Evolutionary conservation across 2,113 vertebrate species (phyloP), one percentile per base, ranked within the genome.

Genomic region (Siniperca chuatsi): DNA sequence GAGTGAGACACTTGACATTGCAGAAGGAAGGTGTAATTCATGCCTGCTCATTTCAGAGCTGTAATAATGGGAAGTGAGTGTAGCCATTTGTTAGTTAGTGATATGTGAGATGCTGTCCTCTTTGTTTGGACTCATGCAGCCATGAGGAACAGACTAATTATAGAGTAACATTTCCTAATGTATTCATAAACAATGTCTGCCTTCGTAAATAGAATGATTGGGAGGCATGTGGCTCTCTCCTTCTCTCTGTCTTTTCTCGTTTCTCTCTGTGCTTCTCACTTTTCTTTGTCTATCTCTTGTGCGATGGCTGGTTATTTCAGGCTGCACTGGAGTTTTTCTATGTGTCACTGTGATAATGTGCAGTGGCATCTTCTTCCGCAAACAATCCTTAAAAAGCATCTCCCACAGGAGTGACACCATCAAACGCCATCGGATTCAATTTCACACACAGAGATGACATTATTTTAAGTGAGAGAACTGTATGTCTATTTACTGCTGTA

Each of bases 121-220:
- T 91, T 87, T 87, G 87, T 89, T 94, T 90, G 68, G 81, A 81
- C 78, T 80, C 68, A 85, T 57, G 76, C 84, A 87, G 79, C 82
- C 87, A 87, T 42, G 72, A 67, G 89, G 77, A 88, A 81, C 87
- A 64, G 73, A 81, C 80, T 91, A 92, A 92, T 93, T 91, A 92
- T 89, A 93, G 88, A 78, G 88, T 61, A 82, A 42, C 69, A 42
- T 84, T 79, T 85, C 65, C 78, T 86, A 84, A 89, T 91, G 87
- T 79, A 82, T 91, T 90, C 90, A 85, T 82, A 82, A 92, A 92
- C 87, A 90, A 74, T 82, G 83, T 82, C 77, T 82, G 85, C 60
- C 66, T 86, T 85, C 84, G 67, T 74, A 91, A 87, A 91, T 84
- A 85, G 81, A 85, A 83, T 65, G 73, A 89, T 86, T 83, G 64